Evolutionary conservation across 2,888 invertebrate genomes (phyloP).

Genomic region (Idaea straminata): DNA sequence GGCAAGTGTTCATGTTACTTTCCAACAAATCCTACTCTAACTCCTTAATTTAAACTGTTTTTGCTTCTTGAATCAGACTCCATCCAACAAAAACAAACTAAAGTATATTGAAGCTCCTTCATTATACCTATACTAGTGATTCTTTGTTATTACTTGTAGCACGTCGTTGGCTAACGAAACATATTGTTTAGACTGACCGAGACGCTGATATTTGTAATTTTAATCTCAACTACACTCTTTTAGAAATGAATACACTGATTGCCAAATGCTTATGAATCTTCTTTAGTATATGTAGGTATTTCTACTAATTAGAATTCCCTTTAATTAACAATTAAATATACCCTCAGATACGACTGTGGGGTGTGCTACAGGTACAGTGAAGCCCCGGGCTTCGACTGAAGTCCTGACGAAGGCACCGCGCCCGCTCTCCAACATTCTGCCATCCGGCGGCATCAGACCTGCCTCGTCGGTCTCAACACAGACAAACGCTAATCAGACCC

Average conservation of each 20-base stretch:
- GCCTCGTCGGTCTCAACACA: constrained; percentile 93
- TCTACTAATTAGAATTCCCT: background rate
- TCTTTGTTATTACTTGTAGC: background rate
- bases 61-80: background rate
- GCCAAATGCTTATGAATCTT: too few relatives aligned
- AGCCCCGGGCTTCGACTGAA: constrained; percentile 65
- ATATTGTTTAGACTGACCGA: background rate
- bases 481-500: constrained; percentile 81
- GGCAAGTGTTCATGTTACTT: too few relatives aligned
- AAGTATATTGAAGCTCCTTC: background rate
- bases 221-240: too few relatives aligned
- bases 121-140: background rate
- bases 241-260: too few relatives aligned
- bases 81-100: background rate
- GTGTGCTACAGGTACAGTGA: constrained; percentile 59
- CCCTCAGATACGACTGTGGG: constrained; percentile 57
- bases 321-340: background rate
- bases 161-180: background rate
- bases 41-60: background rate
- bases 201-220: background rate
- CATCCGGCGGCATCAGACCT: constrained; percentile 83
- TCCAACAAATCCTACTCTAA: too few relatives aligned
- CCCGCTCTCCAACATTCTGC: constrained; percentile 81
- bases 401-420: constrained; percentile 67
- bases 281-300: too few relatives aligned